Base-by-base conservation (phyloP, 2,113 vertebrate species). In the Callocephalon fimbriatum region DNA sequence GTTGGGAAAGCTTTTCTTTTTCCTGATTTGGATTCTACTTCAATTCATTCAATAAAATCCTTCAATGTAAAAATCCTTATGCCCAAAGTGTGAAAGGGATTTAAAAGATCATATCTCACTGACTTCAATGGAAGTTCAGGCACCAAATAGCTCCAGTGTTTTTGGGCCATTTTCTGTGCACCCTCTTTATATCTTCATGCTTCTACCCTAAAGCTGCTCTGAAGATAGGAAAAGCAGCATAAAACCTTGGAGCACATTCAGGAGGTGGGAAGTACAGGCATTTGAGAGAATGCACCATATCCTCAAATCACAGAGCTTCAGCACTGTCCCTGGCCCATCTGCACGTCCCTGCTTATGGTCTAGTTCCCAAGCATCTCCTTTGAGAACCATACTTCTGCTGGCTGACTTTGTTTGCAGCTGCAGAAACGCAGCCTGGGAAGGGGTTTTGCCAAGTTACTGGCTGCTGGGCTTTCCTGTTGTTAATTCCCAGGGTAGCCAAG, bases 341-440 rank as follows among this genome's bases (percentile, higher is more conserved):
- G 63, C 90, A 74, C 0, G 0, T 76, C n/a, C 67, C 18, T 71
- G 12, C 20, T 87, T 35, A 51, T 0, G 15, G 15, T 31, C 50
- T 25, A 83, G 32, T 86, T 93, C 71, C 78, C 42, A 67, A 35
- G 23, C 12, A 23, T 27, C 37, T 92, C 90, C 93, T 61, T 68
- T 83, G 95, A 88, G 95, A 94, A 16, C 7, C 29, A 45, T 42
- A 9, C 8, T 90, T 17, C 48, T 70, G 59, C 78, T 96, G 93
- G 66, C 85, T 79, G 31, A 42, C 71, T 77, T 58, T 7, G 9
- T 35, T 40, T 96, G 90, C 95, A 94, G 78, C 90, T 96, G 93
- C 88, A 93, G 88, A 68, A 51, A 38, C 37, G 35, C 31, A 88
- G 47, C 35, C 72, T 89, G 61, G 65, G 65, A 95, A 88, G 42